Base-by-base conservation (phyloP, 2,113 vertebrate species). In the Dicerorhinus sumatrensis region DNA sequence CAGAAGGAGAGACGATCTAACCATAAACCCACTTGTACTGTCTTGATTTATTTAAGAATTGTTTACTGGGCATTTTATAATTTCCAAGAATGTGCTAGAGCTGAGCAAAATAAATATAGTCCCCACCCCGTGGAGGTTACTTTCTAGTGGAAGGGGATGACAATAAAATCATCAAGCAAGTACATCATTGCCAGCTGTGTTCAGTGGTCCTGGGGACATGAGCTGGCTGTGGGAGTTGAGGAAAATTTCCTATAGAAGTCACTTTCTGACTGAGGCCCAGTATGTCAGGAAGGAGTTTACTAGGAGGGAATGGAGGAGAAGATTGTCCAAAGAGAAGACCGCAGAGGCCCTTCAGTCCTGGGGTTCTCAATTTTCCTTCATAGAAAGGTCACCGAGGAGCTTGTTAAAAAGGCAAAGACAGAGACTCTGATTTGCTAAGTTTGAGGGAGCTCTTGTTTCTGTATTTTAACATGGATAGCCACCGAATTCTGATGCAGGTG, bases 11-110 rank as follows among this genome's bases (percentile, higher is more conserved):
- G 46, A 70, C 23, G 21, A 70, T 70, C 75, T 27, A 36, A 92
- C 89, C 63, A 12, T 54, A 89, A 85, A 80, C 60, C 20, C 10
- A 17, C 54, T 86, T 10, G 21, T 21, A 17, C 73, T 67, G 51
- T 33, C 31, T 62, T 87, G 9, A 23, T 81, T 94, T 93, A 96
- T 89, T 88, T 69, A 67, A 56, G 16, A 85, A 88, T 62, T 81
- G n/a, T 79, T 89, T 95, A 69, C 5, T 42, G 69, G 48, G 27
- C 20, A 58, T 36, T 89, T 96, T 87, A 31, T 70, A 69, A 54
- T 18, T 91, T 87, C 48, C 27, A 77, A 63, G 70, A 63, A 36
- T 67, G 21, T 20, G 36, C 10, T 69, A 36, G 31, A 88, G 11
- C 27, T 62, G 60, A 89, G 46, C 3, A 39, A 94, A 94, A 76